These are phyloP conservation scores for Notarius quadriscutis DNA, from an alignment of 2,113 vertebrate species.

Conservation along the genomic window DNA sequence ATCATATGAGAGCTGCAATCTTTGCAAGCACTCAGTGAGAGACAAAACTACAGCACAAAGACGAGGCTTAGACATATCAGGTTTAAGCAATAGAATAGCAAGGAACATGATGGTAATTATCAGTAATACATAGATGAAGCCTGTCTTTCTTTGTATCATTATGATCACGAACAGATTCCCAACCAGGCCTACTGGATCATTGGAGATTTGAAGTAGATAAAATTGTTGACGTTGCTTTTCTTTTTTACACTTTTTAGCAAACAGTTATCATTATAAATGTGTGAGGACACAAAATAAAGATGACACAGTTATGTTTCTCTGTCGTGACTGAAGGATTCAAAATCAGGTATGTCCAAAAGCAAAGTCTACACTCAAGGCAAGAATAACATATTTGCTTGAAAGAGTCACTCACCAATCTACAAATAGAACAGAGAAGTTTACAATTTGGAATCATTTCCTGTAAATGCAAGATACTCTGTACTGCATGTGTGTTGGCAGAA, in stretches of 20 bases:
- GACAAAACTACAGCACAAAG: background rate
- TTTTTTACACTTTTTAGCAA: background rate
- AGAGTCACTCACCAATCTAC: background rate
- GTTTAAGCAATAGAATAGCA: background rate
- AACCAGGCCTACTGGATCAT: background rate
- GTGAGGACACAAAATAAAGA: background rate
- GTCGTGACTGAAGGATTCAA: background rate
- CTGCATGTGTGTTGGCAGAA: background rate
- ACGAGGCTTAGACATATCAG: background rate
- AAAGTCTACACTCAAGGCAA: background rate
- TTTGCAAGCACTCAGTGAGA: conserved; percentile 1
- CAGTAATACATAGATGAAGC: background rate
- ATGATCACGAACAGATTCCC: background rate
- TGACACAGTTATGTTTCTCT: background rate
- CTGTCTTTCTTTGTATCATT: background rate
- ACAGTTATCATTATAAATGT: background rate
- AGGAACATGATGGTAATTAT: background rate
- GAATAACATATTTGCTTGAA: background rate
- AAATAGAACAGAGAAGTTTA: background rate
- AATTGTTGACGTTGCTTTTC: background rate
- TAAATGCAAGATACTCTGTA: background rate
- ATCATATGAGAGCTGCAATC: background rate
- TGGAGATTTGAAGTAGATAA: background rate
- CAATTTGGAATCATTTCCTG: background rate
- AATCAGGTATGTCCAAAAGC: background rate